Evolutionary conservation across 2,888 invertebrate species (phyloP).

Genomic region (Tipula confusa): DNA sequence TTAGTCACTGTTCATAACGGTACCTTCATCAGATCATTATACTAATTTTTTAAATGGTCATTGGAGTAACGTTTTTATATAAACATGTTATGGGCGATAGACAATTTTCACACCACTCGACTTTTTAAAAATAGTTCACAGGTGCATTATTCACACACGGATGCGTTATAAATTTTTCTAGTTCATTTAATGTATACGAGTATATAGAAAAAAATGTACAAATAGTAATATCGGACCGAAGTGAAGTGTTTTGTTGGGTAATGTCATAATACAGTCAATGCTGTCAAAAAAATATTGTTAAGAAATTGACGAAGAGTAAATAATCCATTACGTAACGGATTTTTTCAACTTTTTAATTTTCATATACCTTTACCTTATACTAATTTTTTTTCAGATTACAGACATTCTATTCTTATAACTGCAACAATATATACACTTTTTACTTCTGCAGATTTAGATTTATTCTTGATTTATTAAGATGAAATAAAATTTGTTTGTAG

Average conservation of each 20-base stretch:
- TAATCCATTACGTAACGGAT: background rate
- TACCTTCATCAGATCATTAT: too few species aligned
- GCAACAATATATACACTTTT: background rate
- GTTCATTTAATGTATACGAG: background rate
- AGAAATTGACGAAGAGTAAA: background rate
- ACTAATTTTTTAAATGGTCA: too few species aligned
- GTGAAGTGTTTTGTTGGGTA: background rate
- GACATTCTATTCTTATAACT: background rate
- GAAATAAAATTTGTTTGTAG: background rate
- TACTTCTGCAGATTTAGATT: background rate
- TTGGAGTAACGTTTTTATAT: too few species aligned
- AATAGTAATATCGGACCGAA: background rate
- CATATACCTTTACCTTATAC: too few species aligned
- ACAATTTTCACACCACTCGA: background rate
- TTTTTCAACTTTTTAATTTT: background rate
- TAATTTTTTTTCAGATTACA: background rate
- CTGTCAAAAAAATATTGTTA: background rate
- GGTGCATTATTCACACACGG: background rate
- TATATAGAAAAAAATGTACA: background rate
- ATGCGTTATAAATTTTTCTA: background rate
- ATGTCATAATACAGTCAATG: background rate
- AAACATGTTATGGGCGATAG: too few species aligned
- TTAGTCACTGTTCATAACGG: too few species aligned
- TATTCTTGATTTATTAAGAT: background rate
- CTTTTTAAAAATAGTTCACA: background rate